These are phyloP conservation scores for Antrozous pallidus DNA, from an alignment of 2,797 vertebrate species.

Conservation along the genomic window DNA sequence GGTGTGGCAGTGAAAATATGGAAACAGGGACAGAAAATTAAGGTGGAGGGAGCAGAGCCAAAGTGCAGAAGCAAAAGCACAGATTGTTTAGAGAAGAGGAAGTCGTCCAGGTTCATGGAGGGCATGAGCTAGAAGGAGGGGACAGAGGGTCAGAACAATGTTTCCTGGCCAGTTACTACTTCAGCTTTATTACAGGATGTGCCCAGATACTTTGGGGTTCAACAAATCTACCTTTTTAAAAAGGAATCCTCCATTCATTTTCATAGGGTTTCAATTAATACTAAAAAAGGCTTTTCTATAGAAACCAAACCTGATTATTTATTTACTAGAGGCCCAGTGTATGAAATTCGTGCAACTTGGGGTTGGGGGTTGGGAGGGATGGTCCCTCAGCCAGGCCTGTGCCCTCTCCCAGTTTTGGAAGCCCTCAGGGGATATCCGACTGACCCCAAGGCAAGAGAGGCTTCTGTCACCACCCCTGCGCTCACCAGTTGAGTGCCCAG, in stretches of 20 bases:
- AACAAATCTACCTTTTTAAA: neutral
- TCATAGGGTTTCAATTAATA: neutral
- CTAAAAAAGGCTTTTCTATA: neutral
- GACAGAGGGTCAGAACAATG: neutral
- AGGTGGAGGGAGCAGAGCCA: neutral
- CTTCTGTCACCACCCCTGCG: too few species aligned
- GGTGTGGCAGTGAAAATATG: neutral
- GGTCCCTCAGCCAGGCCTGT: too few species aligned
- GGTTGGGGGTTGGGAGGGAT: accelerated
- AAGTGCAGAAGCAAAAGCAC: neutral
- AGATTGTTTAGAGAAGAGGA: neutral
- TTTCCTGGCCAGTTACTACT: neutral
- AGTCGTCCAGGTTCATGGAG: neutral
- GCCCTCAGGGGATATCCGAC: too few species aligned
- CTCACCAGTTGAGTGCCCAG: too few species aligned
- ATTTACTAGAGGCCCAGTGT: too few species aligned
- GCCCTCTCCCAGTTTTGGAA: too few species aligned
- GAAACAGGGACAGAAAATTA: neutral
- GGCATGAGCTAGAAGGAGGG: neutral
- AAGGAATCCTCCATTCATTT: neutral
- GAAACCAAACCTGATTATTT: neutral
- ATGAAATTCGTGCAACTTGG: too few species aligned
- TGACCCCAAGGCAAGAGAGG: too few species aligned
- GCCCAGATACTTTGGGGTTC: neutral
- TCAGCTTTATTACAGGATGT: neutral